phyloP scores from a whole-genome alignment of 1,140 invertebrate genomes.

The Oncopodura yosiiana region DNA sequence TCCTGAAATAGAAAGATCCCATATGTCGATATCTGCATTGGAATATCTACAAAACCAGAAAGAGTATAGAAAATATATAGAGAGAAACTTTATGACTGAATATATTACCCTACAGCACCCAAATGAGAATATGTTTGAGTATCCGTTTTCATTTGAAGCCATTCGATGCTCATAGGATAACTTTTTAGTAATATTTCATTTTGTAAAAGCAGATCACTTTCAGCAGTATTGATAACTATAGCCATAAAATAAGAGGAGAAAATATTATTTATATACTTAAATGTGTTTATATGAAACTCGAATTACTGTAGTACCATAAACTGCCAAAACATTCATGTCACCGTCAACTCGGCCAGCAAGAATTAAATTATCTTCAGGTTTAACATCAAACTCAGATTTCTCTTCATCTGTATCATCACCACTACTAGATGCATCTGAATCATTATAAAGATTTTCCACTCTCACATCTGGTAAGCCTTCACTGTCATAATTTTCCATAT shows the following conservation, averaged over 20 bases:
- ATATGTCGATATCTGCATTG: slow-evolving; percentile 81
- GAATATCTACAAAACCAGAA: slow-evolving; percentile 83
- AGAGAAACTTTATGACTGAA: too few species aligned
- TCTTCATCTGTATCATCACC: slow-evolving; percentile 57
- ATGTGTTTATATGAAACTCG: neutral
- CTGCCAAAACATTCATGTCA: slow-evolving; percentile 73
- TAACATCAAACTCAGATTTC: slow-evolving; percentile 81
- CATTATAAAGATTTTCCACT: slow-evolving; percentile 55
- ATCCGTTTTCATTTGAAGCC: too few species aligned
- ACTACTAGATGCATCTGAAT: slow-evolving; percentile 48
- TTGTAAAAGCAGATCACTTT: slow-evolving; percentile 46
- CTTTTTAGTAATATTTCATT: slow-evolving; percentile 82
- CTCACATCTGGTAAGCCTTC: slow-evolving; percentile 53
- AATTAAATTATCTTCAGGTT: slow-evolving; percentile 82
- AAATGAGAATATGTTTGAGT: too few species aligned
- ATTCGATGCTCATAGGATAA: too few species aligned
- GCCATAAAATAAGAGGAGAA: neutral
- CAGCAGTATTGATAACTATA: neutral
- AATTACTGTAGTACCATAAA: slow-evolving; percentile 54
- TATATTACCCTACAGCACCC: too few species aligned
- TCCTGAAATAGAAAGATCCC: slow-evolving; percentile 90
- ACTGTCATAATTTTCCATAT: slow-evolving; percentile 41
- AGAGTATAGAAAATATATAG: slow-evolving; percentile 80
- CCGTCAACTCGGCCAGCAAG: slow-evolving; percentile 75
- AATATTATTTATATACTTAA: neutral